These are phyloP conservation scores for Tigriopus californicus DNA, from an alignment of 2,888 invertebrate genomes.

Conservation along the genomic window DNA sequence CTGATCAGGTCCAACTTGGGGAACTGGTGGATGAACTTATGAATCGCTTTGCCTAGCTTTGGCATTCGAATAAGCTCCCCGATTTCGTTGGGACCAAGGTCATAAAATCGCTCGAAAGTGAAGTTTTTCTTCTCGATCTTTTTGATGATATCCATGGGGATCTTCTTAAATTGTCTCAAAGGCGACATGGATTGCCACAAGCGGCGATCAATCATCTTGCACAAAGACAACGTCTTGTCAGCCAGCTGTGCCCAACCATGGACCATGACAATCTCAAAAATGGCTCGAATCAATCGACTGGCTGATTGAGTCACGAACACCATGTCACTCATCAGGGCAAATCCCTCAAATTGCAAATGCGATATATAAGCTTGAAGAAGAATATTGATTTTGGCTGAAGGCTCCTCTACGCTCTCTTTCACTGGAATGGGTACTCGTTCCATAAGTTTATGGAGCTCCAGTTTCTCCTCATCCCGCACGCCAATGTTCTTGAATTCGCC, in stretches of 20 bases:
- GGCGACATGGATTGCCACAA: slow-evolving; percentile 99
- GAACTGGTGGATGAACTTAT: slow-evolving; percentile 88
- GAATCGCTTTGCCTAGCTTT: slow-evolving; percentile 81
- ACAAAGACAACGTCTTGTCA: slow-evolving; percentile 80
- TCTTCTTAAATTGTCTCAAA: slow-evolving; percentile 83
- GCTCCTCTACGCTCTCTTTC: slow-evolving; percentile 94
- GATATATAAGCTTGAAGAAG: slow-evolving; percentile 94
- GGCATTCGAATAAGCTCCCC: slow-evolving; percentile 81
- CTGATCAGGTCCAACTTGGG: slow-evolving; percentile 89
- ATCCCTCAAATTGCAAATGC: slow-evolving; percentile 90
- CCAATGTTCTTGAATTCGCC: slow-evolving; percentile 84
- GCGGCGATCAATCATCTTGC: slow-evolving; percentile 95
- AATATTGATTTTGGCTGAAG: slow-evolving; percentile 88
- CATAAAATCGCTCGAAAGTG: slow-evolving; percentile 81
- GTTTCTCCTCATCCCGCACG: slow-evolving; percentile 86
- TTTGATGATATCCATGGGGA: slow-evolving; percentile 88
- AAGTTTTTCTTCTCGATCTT: slow-evolving; percentile 96
- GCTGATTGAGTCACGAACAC: slow-evolving; percentile 97
- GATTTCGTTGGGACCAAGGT: slow-evolving; percentile 88
- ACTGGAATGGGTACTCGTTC: slow-evolving; percentile 93
- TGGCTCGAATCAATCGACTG: slow-evolving; percentile 76
- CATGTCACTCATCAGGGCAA: slow-evolving; percentile 98
- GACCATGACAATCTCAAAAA: slow-evolving; percentile 84
- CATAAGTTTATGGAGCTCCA: slow-evolving; percentile 88
- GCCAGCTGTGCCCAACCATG: slow-evolving; percentile 93